Conservation (phyloP, 2,888 invertebrate genomes). For the Macropis europaea region DNA sequence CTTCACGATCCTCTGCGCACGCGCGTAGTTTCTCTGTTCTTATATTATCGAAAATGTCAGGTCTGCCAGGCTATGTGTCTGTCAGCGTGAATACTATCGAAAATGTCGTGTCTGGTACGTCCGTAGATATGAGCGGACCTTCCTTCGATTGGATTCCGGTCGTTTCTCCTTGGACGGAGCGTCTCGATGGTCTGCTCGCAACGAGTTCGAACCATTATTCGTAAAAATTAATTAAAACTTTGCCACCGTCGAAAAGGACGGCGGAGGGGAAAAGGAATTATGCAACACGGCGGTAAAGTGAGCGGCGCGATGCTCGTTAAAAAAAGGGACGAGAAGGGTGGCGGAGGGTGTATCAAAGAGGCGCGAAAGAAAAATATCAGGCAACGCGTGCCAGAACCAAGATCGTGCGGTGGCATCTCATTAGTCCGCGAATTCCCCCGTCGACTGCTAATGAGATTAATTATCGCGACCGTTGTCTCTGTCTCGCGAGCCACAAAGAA, state of each 20-base stretch:
- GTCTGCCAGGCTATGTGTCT: too few species aligned
- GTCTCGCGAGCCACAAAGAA: neutral
- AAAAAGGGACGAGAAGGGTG: neutral
- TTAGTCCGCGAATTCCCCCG: constrained; percentile 46
- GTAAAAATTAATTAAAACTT: constrained; percentile 44
- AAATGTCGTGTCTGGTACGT: too few species aligned
- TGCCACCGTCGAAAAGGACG: neutral
- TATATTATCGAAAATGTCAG: too few species aligned
- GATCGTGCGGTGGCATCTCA: constrained; percentile 52
- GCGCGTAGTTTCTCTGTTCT: too few species aligned
- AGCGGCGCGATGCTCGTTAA: neutral
- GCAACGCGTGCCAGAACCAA: constrained; percentile 45
- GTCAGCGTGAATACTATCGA: too few species aligned
- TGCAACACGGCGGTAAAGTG: constrained; percentile 15
- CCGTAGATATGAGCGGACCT: too few species aligned
- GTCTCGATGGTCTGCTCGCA: too few species aligned
- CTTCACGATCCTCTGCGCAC: too few species aligned
- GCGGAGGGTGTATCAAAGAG: constrained; percentile 27
- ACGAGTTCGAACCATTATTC: constrained; percentile 2
- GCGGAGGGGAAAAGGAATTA: neutral
- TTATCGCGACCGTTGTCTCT: constrained; percentile 41
- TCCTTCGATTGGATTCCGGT: too few species aligned
- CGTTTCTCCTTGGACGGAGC: neutral
- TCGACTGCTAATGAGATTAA: constrained; percentile 61
- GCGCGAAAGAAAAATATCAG: constrained; percentile 40